Conservation (phyloP, 2,797 vertebrate genomes). For the Sebastes nivosus region DNA sequence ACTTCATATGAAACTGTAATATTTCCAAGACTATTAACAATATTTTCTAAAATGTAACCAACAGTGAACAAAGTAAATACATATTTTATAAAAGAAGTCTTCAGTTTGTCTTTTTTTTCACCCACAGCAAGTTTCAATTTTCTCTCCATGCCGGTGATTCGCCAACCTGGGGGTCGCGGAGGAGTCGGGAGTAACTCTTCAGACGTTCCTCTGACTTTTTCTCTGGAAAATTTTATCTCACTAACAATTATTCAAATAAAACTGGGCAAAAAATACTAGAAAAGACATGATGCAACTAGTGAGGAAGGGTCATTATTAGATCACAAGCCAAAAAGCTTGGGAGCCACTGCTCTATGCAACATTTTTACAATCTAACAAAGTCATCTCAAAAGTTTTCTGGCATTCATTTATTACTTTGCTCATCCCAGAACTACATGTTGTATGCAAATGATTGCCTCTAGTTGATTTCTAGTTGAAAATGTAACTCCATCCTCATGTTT, state of each 20-base stretch:
- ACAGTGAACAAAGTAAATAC: slow-evolving; percentile 9
- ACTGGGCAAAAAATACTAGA: neutral
- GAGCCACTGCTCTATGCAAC: fast-evolving
- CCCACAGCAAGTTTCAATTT: neutral
- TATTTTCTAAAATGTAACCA: neutral
- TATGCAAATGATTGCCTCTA: neutral
- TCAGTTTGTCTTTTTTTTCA: slow-evolving; percentile 2
- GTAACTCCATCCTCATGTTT: neutral
- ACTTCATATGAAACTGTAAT: slow-evolving; percentile 2
- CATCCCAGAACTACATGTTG: neutral
- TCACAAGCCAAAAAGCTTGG: neutral
- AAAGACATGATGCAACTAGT: neutral
- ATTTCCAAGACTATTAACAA: neutral
- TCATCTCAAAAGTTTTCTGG: neutral
- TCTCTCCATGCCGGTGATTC: neutral
- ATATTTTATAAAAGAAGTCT: slow-evolving; percentile 8
- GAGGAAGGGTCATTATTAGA: neutral
- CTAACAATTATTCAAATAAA: neutral
- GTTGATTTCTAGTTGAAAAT: neutral
- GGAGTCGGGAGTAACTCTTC: neutral
- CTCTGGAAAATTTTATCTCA: neutral
- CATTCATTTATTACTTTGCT: neutral
- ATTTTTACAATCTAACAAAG: neutral
- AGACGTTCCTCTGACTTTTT: neutral
- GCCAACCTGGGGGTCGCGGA: fast-evolving